Conservation (phyloP, 2,888 invertebrate species). For the Drosophila robusta region DNA sequence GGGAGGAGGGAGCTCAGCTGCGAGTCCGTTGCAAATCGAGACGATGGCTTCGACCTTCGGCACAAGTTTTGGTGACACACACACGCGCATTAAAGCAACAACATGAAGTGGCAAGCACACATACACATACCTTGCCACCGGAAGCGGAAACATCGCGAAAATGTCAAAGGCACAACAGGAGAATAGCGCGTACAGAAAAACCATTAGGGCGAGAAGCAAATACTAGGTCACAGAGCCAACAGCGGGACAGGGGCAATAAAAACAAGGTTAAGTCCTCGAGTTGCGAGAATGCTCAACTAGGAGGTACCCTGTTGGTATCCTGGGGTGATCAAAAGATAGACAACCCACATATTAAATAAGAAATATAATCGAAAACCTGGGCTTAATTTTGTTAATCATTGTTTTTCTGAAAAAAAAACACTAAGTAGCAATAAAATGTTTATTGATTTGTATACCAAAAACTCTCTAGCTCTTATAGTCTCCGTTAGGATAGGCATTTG, state of each 20-base stretch:
- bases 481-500: too few relatives aligned
- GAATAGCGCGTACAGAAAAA: conserved; percentile 34
- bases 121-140: conserved; percentile 61
- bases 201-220: conserved; percentile 68
- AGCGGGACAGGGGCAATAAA: conserved; percentile 55
- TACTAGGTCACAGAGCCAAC: conserved; percentile 61
- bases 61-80: conserved; percentile 37
- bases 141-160: conserved; percentile 74
- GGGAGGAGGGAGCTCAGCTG: conserved; percentile 6
- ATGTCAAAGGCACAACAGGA: conserved; percentile 73
- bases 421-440: too few relatives aligned
- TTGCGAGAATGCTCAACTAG: neutral
- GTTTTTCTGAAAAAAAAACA: too few relatives aligned
- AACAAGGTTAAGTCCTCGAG: conserved; percentile 27
- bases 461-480: too few relatives aligned
- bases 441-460: too few relatives aligned
- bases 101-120: conserved; percentile 32
- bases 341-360: too few relatives aligned
- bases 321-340: too few relatives aligned
- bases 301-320: neutral
- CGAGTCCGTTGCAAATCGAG: conserved; percentile 56
- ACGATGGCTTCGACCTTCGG: conserved; percentile 52
- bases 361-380: too few relatives aligned
- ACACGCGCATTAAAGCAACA: conserved; percentile 34
- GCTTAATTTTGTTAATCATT: too few relatives aligned